Evolutionary conservation across 2,888 invertebrate species (phyloP), one percentile per base, ranked within the genome.

Genomic region (Drosophila meridionalis): DNA sequence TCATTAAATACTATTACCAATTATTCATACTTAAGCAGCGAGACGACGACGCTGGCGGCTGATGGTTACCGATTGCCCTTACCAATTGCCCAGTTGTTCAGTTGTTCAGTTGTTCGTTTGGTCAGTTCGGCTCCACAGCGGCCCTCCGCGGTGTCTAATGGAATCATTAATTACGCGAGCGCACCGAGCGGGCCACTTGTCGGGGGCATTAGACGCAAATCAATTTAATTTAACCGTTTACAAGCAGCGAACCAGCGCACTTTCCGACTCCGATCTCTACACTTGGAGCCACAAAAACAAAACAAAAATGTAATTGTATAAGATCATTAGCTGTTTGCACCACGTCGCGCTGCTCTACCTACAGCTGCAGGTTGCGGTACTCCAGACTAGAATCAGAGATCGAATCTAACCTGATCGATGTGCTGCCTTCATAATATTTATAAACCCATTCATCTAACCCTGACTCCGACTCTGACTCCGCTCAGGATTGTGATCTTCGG

Each of bases 221-320:
- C 87, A 88, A 88, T 88, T 88, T 90, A 90, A 88, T 90, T 88
- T 89, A 88, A 89, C 83, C 90, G 83, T 90, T 88, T 88, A 88
- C 87, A 88, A 82, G 72, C 82, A 70, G 73, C 80, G 62, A 79
- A 85, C 84, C 38, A 50, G 30, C 60, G 60, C 69, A 56, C 62
- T 61, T 55, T 64, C 42, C 64, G 64, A 38, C 48, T 47, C 50
- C 28, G 32, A 50, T 45, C 36, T 45, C 34, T 42, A 40, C 9
- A 43, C n/a, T 34, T 56, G 65, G 73, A 67, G 59, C 50, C 66
- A n/a, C 14, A 70, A 76, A 81, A n/a, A 20, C 20, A 43, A 12
- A 47, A 20, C 20, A 20, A 20, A 20, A 86, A 73, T 55, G 38
- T 77, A 89, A 83, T 88, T 87, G 89, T 86, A 83, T 72, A 80